A percentile compares a stretch with the other conserved stretches of the same genome.
Conservation (phyloP, 1,140 invertebrate genomes). For the Rhopalosiphum padi region DNA sequence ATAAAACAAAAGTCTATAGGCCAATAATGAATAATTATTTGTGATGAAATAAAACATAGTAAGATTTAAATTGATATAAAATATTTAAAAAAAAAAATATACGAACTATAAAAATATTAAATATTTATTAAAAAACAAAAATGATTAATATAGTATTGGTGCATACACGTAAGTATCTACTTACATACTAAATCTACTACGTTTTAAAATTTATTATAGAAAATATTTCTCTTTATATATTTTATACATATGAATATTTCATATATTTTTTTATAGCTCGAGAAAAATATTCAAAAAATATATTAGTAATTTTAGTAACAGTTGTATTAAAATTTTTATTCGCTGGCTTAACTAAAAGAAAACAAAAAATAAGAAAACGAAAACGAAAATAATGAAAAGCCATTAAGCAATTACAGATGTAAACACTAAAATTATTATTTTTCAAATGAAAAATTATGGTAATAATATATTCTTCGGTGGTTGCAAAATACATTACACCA, state of each 20-base stretch:
- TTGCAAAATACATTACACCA: neutral
- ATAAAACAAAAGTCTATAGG: neutral
- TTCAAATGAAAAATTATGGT: neutral
- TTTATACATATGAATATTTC: too few species aligned
- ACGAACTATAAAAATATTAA: too few species aligned
- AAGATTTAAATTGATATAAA: neutral
- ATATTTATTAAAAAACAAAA: too few species aligned
- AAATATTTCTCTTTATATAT: neutral
- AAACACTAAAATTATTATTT: neutral
- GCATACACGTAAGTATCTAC: neutral
- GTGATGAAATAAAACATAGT: neutral
- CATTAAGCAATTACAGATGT: neutral
- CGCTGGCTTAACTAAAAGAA: neutral
- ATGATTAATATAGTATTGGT: neutral
- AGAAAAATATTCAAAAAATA: neutral
- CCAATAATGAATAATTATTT: neutral
- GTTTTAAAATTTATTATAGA: too few species aligned
- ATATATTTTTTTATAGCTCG: neutral
- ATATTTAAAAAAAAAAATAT: neutral
- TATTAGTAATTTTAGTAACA: neutral
- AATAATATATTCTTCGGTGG: neutral
- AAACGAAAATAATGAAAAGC: neutral
- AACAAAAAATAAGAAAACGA: neutral
- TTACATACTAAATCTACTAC: neutral
- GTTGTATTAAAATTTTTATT: neutral